Evolutionary conservation across 2,888 invertebrate species (phyloP), one percentile per base, ranked within the genome.

Genomic region (Macropis europaea): DNA sequence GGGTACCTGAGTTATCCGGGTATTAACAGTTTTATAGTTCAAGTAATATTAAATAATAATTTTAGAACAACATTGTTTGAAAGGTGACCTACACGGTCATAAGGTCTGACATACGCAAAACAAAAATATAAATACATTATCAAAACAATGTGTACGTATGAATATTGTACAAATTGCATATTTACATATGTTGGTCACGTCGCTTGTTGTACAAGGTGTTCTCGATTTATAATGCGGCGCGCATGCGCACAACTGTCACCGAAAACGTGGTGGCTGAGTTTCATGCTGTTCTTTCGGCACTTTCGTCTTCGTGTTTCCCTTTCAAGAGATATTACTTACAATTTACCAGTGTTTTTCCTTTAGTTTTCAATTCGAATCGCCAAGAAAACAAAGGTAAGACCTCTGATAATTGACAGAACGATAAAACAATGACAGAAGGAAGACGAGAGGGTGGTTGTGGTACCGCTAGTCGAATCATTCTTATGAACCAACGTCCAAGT

Each of bases 361-460:
- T 54, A 7, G 2, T 59, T 45, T 9, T 30, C n/a, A n/a, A n/a
- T n/a, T n/a, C n/a, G n/a, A n/a, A n/a, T n/a, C n/a, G n/a, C n/a
- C n/a, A n/a, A n/a, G n/a, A n/a, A n/a, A n/a, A 17, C 11, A 17
- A 56, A 68, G 68, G 68, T 68, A 34, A 68, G 68, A n/a, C n/a
- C n/a, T n/a, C n/a, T n/a, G n/a, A n/a, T n/a, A n/a, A n/a, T n/a
- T n/a, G n/a, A n/a, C n/a, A n/a, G n/a, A n/a, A n/a, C n/a, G n/a
- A 9, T 3, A 1, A 30, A 34, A 9, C 22, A 22, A n/a, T n/a
- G n/a, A n/a, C n/a, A 48, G 34, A 7, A 11, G 42, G 9, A 54
- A 15, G 0, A 1, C 2, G 3, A 26, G 11, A 42, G 2, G 19
- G 48, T 15, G 15, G 24, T 13, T 30, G 13, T 15, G n/a, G 17